A percentile compares a stretch with the other conserved stretches of the same genome.
These are phyloP conservation scores for Gavia stellata DNA, from an alignment of 2,113 vertebrate genomes.

Conservation along the genomic window DNA sequence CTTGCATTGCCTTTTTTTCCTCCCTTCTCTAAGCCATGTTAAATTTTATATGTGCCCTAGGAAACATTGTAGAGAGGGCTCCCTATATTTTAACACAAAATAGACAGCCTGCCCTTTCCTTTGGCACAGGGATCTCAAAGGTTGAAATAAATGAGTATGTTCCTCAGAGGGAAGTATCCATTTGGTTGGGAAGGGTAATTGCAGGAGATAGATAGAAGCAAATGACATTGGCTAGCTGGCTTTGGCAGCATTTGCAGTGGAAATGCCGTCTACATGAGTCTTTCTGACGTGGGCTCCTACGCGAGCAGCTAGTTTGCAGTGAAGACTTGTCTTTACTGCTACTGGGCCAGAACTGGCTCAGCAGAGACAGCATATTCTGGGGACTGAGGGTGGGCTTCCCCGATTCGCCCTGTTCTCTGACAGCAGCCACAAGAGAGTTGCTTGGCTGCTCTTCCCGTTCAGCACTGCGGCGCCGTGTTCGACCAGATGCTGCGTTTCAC, in stretches of 20 bases:
- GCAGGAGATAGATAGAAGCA: not conserved
- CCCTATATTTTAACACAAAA: not conserved
- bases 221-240: not conserved
- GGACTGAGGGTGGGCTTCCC: not conserved
- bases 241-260: not conserved
- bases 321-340: not conserved
- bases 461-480: not conserved
- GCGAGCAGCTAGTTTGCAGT: not conserved
- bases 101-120: not conserved
- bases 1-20: not conserved
- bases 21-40: not conserved
- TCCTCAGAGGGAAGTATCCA: not conserved
- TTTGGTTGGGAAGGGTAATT: not conserved
- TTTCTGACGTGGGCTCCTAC: not conserved
- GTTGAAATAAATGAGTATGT: not conserved
- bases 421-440: not conserved
- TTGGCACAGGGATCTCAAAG: not conserved
- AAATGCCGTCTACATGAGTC: not conserved
- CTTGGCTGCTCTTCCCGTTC: not conserved
- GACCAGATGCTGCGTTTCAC: not conserved
- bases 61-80: not conserved
- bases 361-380: not conserved
- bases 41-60: not conserved
- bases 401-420: not conserved
- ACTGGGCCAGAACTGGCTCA: not conserved